A percentile compares a stretch with the other conserved stretches of the same genome.
Evolutionary conservation across 2,888 invertebrate genomes (phyloP).

Genomic region (Spodoptera littoralis): DNA sequence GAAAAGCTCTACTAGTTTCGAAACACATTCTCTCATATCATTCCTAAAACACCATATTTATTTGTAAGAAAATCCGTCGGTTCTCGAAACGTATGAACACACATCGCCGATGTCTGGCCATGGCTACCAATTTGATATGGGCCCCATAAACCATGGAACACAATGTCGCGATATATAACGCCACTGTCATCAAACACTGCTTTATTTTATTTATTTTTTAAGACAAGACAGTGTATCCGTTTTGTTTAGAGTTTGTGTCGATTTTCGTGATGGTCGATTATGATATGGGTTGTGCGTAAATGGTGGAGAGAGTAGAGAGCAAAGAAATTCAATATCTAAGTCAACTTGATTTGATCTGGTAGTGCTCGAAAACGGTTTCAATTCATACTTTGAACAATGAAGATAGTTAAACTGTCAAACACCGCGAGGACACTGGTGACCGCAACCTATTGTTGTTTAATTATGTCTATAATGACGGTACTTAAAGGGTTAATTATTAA

Average conservation of each 20-base stretch:
- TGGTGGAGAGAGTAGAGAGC: neutral
- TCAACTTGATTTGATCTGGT: too few relatives aligned
- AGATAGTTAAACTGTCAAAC: too few relatives aligned
- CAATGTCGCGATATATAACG: slow-evolving; percentile 63
- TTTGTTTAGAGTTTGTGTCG: slow-evolving; percentile 26
- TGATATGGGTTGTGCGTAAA: slow-evolving; percentile 10
- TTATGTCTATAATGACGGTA: too few relatives aligned
- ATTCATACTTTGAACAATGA: too few relatives aligned
- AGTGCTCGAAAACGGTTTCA: too few relatives aligned
- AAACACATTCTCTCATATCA: slow-evolving; percentile 1
- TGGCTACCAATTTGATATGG: slow-evolving; percentile 58
- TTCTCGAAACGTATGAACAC: slow-evolving; percentile 37
- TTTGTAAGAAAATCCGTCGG: slow-evolving; percentile 13
- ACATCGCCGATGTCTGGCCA: slow-evolving; percentile 9
- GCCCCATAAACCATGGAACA: slow-evolving; percentile 52
- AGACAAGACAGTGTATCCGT: slow-evolving; percentile 11
- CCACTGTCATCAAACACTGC: slow-evolving; percentile 48
- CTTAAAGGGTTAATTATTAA: too few relatives aligned
- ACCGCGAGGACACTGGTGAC: too few relatives aligned
- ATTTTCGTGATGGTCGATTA: slow-evolving; percentile 25
- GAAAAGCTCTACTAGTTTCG: too few relatives aligned
- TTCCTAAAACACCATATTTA: slow-evolving; percentile 22
- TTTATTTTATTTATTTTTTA: slow-evolving; percentile 27
- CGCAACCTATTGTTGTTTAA: too few relatives aligned
- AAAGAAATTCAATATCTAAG: too few relatives aligned